phyloP scores from a whole-genome alignment of 2,797 vertebrate species.

The Falco biarmicus region DNA sequence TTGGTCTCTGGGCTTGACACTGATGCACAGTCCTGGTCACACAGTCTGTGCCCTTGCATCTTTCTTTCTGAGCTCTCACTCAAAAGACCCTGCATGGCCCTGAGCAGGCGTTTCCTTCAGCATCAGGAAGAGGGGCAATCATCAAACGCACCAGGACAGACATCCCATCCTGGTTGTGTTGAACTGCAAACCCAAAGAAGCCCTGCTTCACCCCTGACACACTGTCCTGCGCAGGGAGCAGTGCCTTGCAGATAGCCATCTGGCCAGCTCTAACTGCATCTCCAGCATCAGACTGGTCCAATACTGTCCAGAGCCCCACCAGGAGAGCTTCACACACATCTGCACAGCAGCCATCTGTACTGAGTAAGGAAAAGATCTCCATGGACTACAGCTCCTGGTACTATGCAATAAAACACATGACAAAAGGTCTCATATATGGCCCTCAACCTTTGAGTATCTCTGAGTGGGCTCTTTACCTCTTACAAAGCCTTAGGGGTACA shows the following conservation, averaged over 20 bases:
- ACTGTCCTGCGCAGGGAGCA: background rate
- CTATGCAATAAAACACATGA: background rate
- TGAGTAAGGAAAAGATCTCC: background rate
- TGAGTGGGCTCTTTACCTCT: background rate
- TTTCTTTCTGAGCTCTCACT: background rate
- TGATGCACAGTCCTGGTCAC: background rate
- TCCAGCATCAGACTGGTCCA: background rate
- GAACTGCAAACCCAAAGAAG: background rate
- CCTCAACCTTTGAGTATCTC: background rate
- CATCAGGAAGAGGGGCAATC: background rate
- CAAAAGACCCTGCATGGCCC: background rate
- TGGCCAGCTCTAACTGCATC: background rate
- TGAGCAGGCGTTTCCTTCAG: background rate
- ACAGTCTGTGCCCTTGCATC: background rate
- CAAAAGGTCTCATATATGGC: background rate
- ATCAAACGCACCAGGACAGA: background rate
- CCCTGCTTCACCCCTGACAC: background rate
- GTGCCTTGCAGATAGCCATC: background rate
- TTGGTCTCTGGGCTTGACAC: background rate
- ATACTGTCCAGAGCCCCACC: accelerated
- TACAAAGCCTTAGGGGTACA: background rate
- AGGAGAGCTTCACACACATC: background rate
- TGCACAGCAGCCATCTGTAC: background rate
- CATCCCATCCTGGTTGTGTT: background rate
- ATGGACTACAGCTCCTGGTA: background rate